phyloP scores from a whole-genome alignment of 2,113 vertebrate species.

The Lepus europaeus region DNA sequence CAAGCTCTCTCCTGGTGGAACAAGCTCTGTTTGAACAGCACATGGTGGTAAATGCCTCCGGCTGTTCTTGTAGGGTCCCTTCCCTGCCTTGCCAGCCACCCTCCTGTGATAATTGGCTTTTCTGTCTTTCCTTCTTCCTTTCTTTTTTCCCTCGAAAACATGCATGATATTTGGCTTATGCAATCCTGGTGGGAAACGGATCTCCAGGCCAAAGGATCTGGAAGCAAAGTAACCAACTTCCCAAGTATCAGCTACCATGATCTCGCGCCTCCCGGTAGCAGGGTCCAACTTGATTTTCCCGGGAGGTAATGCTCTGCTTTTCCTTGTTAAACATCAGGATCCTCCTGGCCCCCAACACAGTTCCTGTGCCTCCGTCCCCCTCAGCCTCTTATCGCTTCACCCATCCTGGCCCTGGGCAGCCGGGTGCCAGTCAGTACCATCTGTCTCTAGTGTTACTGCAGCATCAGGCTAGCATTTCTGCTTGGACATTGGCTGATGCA shows the following conservation, averaged over 20 bases:
- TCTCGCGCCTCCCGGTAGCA: accelerated
- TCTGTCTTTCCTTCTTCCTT: background rate
- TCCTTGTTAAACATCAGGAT: background rate
- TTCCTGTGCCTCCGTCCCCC: background rate
- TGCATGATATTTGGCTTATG: too few species aligned
- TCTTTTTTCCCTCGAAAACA: background rate
- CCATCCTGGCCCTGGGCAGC: background rate
- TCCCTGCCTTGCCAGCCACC: background rate
- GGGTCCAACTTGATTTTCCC: background rate
- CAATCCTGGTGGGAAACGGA: background rate
- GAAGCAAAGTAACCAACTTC: background rate
- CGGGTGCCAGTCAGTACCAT: accelerated
- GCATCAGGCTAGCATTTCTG: background rate
- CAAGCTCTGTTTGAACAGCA: background rate
- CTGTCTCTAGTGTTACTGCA: too few species aligned
- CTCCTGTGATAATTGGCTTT: background rate
- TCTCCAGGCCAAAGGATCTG: background rate
- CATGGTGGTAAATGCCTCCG: accelerated
- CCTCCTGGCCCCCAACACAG: background rate
- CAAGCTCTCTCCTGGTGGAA: background rate
- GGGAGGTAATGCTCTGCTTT: accelerated
- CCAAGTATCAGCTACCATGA: accelerated
- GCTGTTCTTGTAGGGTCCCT: background rate
- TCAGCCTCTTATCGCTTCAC: background rate
- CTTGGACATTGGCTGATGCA: background rate